Percentiles rank a stretch among this genome's conserved stretches.
phyloP scores from a whole-genome alignment of 1,140 invertebrate genomes.

The Liolophura sinensis region DNA sequence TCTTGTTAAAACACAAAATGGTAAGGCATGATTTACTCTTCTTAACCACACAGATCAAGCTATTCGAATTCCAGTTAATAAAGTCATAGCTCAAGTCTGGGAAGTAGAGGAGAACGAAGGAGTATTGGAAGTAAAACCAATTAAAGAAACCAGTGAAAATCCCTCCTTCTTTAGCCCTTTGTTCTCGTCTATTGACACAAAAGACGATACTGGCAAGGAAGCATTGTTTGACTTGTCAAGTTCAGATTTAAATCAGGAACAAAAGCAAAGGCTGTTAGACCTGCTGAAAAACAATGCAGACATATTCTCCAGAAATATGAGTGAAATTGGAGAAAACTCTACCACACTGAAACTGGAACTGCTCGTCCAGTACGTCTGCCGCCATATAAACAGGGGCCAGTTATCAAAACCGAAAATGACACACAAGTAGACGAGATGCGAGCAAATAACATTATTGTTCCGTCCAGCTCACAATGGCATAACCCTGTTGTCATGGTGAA shows the following conservation, averaged over 20 bases:
- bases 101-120: too few species aligned
- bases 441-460: constrained; percentile 8
- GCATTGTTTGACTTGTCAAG: constrained; percentile 11
- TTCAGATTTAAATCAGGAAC: constrained; percentile 6
- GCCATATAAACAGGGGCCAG: constrained; percentile 9
- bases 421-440: constrained; percentile 19
- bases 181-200: too few species aligned
- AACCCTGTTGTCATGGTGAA: constrained; percentile 4
- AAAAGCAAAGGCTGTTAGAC: too few species aligned
- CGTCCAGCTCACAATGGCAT: background rate
- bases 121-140: too few species aligned
- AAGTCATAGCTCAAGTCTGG: background rate
- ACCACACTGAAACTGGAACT: constrained; percentile 15
- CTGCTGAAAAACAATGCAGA: constrained; percentile 6
- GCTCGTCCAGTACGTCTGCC: background rate
- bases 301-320: constrained; percentile 18
- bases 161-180: too few species aligned
- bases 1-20: background rate
- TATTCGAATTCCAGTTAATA: background rate
- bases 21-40: background rate
- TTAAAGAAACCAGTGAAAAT: too few species aligned
- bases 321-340: constrained; percentile 14
- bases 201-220: background rate
- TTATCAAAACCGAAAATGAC: constrained; percentile 6
- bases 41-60: background rate